phyloP scores from a whole-genome alignment of 2,888 invertebrate genomes.

The Pristionchus arcanus region DNA sequence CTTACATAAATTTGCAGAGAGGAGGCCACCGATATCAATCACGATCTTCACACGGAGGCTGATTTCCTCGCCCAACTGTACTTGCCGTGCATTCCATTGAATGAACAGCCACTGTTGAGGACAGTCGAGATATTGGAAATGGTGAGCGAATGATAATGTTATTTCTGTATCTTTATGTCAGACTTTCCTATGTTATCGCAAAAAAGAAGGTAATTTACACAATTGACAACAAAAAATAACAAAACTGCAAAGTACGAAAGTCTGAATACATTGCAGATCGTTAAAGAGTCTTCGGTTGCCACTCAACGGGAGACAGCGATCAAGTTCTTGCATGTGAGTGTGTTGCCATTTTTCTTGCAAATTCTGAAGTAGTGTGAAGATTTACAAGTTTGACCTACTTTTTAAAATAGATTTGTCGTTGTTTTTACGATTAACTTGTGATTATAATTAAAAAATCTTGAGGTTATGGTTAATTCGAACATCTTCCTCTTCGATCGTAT shows the following conservation, averaged over 20 bases:
- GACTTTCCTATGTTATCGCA: too few species aligned
- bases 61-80: not conserved
- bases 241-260: too few species aligned
- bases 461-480: constrained; percentile 66
- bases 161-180: too few species aligned
- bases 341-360: too few species aligned
- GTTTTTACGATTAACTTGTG: too few species aligned
- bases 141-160: not conserved
- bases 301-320: constrained; percentile 2
- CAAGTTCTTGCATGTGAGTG: constrained; percentile 20
- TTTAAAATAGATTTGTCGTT: too few species aligned
- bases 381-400: too few species aligned
- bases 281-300: not conserved
- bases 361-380: too few species aligned
- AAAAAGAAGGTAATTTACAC: too few species aligned
- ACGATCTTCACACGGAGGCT: constrained; percentile 9
- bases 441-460: too few species aligned
- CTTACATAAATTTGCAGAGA: not conserved
- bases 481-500: constrained; percentile 58
- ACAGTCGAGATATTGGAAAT: constrained; percentile 3
- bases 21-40: not conserved
- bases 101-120: not conserved
- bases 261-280: not conserved
- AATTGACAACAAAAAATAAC: too few species aligned
- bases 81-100: not conserved